Evolutionary conservation across 2,797 vertebrate genomes (phyloP).

Genomic region (Brachyrhaphis roseni): DNA sequence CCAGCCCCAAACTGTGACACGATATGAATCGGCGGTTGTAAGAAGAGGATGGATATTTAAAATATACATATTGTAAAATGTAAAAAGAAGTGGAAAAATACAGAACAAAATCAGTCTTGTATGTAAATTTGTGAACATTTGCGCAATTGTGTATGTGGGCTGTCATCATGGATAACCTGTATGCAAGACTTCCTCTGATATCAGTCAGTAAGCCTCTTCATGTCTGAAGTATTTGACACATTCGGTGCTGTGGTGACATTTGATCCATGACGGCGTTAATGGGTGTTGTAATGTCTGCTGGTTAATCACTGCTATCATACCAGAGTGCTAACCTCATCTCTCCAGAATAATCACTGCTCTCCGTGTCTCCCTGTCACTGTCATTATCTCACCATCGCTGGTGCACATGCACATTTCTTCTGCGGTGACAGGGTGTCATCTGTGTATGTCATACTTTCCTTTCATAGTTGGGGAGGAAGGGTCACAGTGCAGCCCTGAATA

Average conservation of each 20-base stretch:
- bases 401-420: slow-evolving; percentile 24
- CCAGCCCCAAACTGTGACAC: not conserved
- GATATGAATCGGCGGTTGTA: not conserved
- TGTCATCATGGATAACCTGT: not conserved
- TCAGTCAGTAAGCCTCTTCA: not conserved
- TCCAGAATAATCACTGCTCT: slow-evolving; percentile 54
- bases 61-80: not conserved
- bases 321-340: slow-evolving; percentile 56
- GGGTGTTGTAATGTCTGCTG: slow-evolving; percentile 50
- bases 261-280: slow-evolving; percentile 57
- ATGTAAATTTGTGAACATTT: not conserved
- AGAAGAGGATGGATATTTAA: not conserved
- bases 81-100: not conserved
- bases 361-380: slow-evolving; percentile 37
- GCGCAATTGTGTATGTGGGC: not conserved
- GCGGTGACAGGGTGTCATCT: slow-evolving; percentile 17
- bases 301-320: slow-evolving; percentile 60
- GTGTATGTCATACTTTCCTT: slow-evolving; percentile 22
- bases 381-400: slow-evolving; percentile 43
- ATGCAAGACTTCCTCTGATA: not conserved
- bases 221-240: slow-evolving; percentile 24
- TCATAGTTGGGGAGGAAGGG: slow-evolving; percentile 14
- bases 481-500: slow-evolving; percentile 41
- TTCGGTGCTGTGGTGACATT: slow-evolving; percentile 41
- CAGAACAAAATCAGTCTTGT: not conserved